Evolutionary conservation across 2,888 invertebrate species (phyloP).

Genomic region (Onchidella celtica): DNA sequence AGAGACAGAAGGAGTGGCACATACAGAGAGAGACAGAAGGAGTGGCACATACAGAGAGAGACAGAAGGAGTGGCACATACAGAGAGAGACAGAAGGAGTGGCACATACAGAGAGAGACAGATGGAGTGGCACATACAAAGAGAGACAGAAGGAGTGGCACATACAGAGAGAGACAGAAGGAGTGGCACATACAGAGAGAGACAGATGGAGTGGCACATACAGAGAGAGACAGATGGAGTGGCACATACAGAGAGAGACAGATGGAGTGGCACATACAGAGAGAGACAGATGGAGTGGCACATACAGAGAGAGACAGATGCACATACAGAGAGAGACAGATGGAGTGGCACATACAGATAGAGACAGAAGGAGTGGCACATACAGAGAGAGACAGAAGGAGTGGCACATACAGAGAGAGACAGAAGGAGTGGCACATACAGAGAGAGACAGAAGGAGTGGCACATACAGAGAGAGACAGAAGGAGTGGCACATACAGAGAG

Average conservation of each 20-base stretch:
- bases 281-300: background rate
- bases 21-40: background rate
- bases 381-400: background rate
- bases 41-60: background rate
- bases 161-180: background rate
- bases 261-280: background rate
- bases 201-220: background rate
- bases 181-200: background rate
- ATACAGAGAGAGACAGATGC: background rate
- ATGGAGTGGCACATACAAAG: background rate
- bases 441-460: background rate
- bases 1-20: too few relatives aligned
- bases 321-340: conserved; percentile 24
- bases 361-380: background rate
- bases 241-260: background rate
- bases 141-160: background rate
- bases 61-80: background rate
- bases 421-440: conserved; percentile 18
- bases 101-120: background rate
- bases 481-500: too few relatives aligned
- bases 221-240: background rate
- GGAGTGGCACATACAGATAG: conserved; percentile 9
- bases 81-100: background rate
- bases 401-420: conserved; percentile 28
- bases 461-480: conserved; percentile 34